These are phyloP conservation scores for Peromyscus eremicus DNA, from an alignment of 2,797 vertebrate genomes.

Conservation along the genomic window DNA sequence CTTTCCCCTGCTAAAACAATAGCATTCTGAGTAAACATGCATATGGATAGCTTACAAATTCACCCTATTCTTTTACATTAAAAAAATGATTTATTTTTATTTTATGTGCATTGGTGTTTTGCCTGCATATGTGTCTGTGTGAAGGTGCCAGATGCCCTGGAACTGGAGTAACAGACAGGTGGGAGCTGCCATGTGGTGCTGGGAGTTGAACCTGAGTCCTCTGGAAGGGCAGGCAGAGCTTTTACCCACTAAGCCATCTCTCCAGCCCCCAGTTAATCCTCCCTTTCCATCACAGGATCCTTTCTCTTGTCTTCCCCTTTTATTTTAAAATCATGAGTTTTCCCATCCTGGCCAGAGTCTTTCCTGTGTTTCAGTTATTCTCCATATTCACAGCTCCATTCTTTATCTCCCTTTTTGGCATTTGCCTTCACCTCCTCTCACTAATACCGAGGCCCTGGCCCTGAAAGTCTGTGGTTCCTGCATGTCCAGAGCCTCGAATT, in stretches of 20 bases:
- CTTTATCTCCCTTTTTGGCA: neutral
- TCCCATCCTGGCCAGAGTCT: neutral
- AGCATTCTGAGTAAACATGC: slow-evolving; percentile 22
- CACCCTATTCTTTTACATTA: neutral
- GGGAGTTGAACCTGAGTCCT: neutral
- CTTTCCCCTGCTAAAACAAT: slow-evolving; percentile 62
- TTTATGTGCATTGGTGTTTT: neutral
- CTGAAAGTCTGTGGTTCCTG: neutral
- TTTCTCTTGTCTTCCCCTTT: slow-evolving; percentile 59
- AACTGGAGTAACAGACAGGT: neutral
- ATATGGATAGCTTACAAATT: slow-evolving; percentile 22
- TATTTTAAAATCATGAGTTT: slow-evolving; percentile 62
- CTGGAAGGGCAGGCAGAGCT: neutral
- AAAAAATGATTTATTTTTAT: neutral
- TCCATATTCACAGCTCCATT: neutral
- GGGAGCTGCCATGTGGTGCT: neutral
- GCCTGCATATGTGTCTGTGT: neutral
- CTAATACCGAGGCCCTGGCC: rapidly evolving
- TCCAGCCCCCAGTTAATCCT: neutral
- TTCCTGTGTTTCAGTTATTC: neutral
- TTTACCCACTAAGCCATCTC: neutral
- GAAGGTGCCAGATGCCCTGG: neutral
- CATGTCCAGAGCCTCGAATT: neutral
- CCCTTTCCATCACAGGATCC: neutral
- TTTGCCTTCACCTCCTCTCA: neutral